phyloP scores from a whole-genome alignment of 1,140 invertebrate species.

The Elysia chlorotica region DNA sequence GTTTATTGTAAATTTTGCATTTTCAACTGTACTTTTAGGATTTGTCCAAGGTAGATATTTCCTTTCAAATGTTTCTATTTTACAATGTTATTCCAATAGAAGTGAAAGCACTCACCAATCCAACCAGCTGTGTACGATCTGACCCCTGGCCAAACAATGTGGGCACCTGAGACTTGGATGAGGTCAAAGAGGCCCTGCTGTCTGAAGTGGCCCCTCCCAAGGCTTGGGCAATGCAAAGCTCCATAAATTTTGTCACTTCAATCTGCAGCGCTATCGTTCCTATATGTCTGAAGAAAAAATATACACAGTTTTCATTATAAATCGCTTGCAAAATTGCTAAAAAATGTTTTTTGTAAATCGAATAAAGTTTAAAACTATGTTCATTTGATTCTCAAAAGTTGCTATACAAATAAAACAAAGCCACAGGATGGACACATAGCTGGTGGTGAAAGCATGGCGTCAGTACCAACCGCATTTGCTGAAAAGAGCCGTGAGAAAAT shows the following conservation, averaged over 20 bases:
- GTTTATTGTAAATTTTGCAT: too few species aligned
- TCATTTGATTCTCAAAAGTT: neutral
- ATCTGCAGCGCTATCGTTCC: slow-evolving; percentile 58
- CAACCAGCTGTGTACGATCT: slow-evolving; percentile 43
- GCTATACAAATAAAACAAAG: neutral
- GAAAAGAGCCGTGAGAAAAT: too few species aligned
- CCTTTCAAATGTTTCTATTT: too few species aligned
- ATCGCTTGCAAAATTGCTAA: neutral
- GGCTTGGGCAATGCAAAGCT: slow-evolving; percentile 41
- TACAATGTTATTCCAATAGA: too few species aligned
- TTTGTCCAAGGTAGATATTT: too few species aligned
- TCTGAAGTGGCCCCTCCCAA: slow-evolving; percentile 28
- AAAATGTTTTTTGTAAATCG: neutral
- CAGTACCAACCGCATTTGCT: too few species aligned
- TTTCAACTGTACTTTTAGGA: too few species aligned
- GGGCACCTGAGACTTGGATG: slow-evolving; percentile 29
- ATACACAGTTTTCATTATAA: slow-evolving; percentile 4
- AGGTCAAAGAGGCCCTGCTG: slow-evolving; percentile 23
- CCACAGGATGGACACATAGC: too few species aligned
- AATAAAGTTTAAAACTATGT: too few species aligned
- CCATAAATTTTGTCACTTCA: slow-evolving; percentile 59
- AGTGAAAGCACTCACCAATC: slow-evolving; percentile 6
- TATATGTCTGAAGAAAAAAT: slow-evolving; percentile 48
- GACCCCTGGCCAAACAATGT: slow-evolving; percentile 54
- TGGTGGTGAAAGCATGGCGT: too few species aligned